Percentiles rank a stretch among this genome's conserved stretches.
Evolutionary conservation across 2,113 vertebrate genomes (phyloP).

Genomic region (Nothocercus julius): DNA sequence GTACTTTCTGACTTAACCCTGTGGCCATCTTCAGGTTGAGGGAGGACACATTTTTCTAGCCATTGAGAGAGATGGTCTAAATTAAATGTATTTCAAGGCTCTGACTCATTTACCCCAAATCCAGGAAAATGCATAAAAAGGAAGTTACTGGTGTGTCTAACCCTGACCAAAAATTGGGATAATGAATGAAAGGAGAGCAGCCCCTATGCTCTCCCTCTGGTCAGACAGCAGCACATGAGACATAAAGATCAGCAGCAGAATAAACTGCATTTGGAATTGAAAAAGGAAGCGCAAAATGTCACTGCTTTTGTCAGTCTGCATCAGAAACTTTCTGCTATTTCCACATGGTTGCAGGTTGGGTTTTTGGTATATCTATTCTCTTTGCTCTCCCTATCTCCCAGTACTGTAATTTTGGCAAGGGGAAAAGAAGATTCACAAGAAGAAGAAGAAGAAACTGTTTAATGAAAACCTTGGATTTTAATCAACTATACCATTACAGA

Average conservation of each 20-base stretch:
- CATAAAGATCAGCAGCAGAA: neutral
- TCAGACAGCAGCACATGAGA: neutral
- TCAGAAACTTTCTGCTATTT: neutral
- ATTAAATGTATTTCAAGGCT: neutral
- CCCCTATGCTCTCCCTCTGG: neutral
- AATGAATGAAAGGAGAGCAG: neutral
- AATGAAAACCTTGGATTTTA: neutral
- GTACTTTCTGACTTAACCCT: neutral
- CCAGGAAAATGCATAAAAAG: neutral
- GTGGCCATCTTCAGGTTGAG: neutral
- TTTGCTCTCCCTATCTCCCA: neutral
- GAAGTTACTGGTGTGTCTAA: neutral
- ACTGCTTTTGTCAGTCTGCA: neutral
- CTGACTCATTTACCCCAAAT: neutral
- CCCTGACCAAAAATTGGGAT: accelerated
- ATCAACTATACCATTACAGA: neutral
- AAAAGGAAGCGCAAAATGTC: neutral
- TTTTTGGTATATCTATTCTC: neutral
- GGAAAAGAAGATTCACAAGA: neutral
- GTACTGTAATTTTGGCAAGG: neutral
- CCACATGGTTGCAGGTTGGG: neutral
- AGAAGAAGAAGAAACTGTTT: neutral
- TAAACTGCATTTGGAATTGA: neutral
- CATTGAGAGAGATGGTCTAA: neutral
- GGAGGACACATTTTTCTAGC: neutral